These are phyloP conservation scores for Connochaetes taurinus DNA, from an alignment of 2,113 vertebrate genomes.

Conservation along the genomic window DNA sequence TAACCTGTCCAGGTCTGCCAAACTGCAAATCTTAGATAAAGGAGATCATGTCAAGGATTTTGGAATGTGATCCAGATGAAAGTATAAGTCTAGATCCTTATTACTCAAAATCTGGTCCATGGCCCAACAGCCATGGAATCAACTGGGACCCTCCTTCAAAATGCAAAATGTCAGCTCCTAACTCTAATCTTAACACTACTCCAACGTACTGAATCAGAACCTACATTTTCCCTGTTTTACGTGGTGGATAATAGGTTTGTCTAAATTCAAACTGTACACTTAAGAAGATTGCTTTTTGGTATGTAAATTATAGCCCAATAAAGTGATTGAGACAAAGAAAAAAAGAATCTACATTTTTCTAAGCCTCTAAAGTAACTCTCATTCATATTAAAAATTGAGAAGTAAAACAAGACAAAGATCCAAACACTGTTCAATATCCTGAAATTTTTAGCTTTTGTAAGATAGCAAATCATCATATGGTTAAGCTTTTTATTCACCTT, in stretches of 20 bases:
- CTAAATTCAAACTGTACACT: neutral
- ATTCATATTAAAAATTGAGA: neutral
- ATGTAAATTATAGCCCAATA: neutral
- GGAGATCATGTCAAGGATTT: neutral
- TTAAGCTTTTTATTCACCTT: neutral
- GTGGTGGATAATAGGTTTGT: neutral
- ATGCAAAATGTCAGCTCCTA: neutral
- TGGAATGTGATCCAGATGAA: neutral
- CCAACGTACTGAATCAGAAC: neutral
- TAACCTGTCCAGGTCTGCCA: neutral
- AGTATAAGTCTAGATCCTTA: neutral
- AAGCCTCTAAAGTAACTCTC: neutral
- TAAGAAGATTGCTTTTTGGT: neutral
- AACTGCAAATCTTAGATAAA: neutral
- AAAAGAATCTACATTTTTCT: neutral
- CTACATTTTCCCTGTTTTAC: neutral
- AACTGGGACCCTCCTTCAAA: neutral
- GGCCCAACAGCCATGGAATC: rapidly evolving
- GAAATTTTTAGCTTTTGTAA: neutral
- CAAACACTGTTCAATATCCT: neutral
- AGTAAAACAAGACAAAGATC: neutral
- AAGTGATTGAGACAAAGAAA: constrained; percentile 6
- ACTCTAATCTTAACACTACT: neutral
- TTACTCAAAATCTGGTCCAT: neutral
- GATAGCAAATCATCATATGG: too few species aligned